Evolutionary conservation across 2,113 vertebrate species (phyloP), one percentile per base, ranked within the genome.

Genomic region (Pitta sordida): DNA sequence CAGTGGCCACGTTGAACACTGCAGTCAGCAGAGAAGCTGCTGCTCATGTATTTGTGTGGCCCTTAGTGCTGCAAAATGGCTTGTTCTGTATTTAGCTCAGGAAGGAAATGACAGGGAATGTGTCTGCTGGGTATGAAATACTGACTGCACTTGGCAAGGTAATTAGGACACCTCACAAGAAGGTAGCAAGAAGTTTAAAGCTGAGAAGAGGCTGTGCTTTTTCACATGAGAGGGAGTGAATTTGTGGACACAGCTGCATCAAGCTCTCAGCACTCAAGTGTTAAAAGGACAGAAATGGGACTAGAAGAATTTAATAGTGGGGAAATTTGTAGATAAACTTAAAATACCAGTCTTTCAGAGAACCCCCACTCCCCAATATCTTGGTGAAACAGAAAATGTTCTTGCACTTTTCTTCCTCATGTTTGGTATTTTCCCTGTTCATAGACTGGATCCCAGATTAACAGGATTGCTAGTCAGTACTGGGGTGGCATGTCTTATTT

Each of bases 221-320:
- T 92, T 89, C 55, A 76, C 39, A 30, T 5, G 30, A 44, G n/a
- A 53, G 26, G 22, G 43, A 74, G 32, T 29, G 43, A 68, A 48
- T 79, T 80, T 89, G 84, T 87, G 78, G 86, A 85, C 62, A 65
- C 75, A 94, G 79, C 78, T 94, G 82, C 29, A n/a, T 19, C 32
- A 34, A 0, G 1, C 44, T 68, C n/a, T 76, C 84, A 73, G 44
- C 8, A 4, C 34, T 82, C 22, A 11, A 43, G 43, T 65, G 53
- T 32, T 83, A 78, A 77, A 81, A 81, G 36, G 43, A 53, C 36
- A 73, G 89, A 88, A 94, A 75, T 12, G 8, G n/a, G 20, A 91
- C 36, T 46, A 44, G 49, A 79, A 79, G 39, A 74, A 69, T 91
- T 87, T 73, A 53, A 43, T 49, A 53, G 53, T 4, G 17, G 22